Conservation (phyloP, 2,113 vertebrate species). For the Dipodomys merriami region DNA sequence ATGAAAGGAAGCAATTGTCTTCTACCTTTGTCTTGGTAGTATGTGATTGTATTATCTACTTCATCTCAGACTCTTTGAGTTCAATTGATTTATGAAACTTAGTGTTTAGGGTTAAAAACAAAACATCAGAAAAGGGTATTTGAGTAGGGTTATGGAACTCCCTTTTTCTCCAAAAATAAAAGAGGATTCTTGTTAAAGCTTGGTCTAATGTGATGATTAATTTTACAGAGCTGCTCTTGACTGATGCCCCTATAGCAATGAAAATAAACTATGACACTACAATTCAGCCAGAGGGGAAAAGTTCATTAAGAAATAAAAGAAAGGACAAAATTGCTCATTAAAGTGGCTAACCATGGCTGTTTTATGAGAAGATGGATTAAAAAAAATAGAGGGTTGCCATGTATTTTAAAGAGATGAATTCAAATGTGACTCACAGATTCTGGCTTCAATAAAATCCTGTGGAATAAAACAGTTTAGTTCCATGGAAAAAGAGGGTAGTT, state of each 20-base stretch:
- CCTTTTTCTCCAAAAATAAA: conserved; percentile 73
- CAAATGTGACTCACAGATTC: conserved; percentile 64
- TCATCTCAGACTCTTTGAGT: conserved; percentile 73
- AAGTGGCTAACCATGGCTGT: conserved; percentile 81
- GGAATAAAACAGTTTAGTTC: conserved; percentile 62
- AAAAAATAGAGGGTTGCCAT: conserved; percentile 75
- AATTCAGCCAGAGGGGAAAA: conserved; percentile 81
- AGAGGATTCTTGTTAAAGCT: conserved; percentile 78
- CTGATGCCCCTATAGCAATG: conserved; percentile 83
- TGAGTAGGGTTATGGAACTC: conserved; percentile 76
- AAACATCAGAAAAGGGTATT: conserved; percentile 66
- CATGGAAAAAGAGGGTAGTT: conserved; percentile 64
- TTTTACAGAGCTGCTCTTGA: conserved; percentile 84
- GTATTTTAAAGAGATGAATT: conserved; percentile 76
- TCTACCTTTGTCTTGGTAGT: conserved; percentile 50
- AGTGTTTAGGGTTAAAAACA: conserved; percentile 58
- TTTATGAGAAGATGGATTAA: conserved; percentile 78
- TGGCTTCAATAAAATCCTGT: conserved; percentile 62
- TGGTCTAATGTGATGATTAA: conserved; percentile 83
- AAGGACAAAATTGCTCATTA: conserved; percentile 69
- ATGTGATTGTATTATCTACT: conserved; percentile 69
- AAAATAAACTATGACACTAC: conserved; percentile 83
- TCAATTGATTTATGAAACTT: conserved; percentile 78
- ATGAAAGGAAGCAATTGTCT: conserved; percentile 51
- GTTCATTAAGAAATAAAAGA: conserved; percentile 87